Evolutionary conservation across 1,140 invertebrate species (phyloP).

Genomic region (Drosophila kurseongensis): DNA sequence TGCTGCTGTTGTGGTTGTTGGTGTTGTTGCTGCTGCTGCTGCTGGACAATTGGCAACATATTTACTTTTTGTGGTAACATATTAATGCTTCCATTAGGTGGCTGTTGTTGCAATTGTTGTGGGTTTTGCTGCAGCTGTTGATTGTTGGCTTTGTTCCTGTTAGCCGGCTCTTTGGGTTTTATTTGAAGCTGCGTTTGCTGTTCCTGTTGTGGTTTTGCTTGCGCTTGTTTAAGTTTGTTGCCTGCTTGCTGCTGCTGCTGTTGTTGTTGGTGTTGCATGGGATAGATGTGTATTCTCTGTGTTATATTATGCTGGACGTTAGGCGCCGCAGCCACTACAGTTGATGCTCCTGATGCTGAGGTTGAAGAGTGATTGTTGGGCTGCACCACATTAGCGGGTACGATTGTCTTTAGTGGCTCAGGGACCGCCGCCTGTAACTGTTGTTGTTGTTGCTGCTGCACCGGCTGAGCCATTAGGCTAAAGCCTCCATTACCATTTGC

Average conservation of each 20-base stretch:
- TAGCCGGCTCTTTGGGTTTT: slow-evolving; percentile 45
- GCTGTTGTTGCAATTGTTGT: slow-evolving; percentile 39
- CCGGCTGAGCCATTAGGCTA: slow-evolving; percentile 63
- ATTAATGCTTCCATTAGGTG: slow-evolving; percentile 27
- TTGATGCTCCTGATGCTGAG: slow-evolving; percentile 18
- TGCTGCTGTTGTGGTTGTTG: slow-evolving; percentile 29
- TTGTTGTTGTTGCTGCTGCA: slow-evolving; percentile 47
- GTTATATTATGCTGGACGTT: slow-evolving; percentile 60
- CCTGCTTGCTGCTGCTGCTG: slow-evolving; percentile 47
- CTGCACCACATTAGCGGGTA: slow-evolving; percentile 76
- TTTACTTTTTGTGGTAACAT: slow-evolving; percentile 51
- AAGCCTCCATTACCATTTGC: slow-evolving; percentile 57
- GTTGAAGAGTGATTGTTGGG: slow-evolving; percentile 80
- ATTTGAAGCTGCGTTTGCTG: slow-evolving; percentile 20
- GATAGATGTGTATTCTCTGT: slow-evolving; percentile 82
- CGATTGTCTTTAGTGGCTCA: slow-evolving; percentile 45
- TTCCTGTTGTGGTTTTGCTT: slow-evolving; percentile 31
- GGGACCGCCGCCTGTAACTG: slow-evolving; percentile 21
- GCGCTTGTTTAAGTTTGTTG: slow-evolving; percentile 61
- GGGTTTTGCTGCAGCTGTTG: slow-evolving; percentile 23
- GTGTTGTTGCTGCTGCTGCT: slow-evolving; percentile 44
- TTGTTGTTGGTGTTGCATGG: slow-evolving; percentile 80
- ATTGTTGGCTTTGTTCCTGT: slow-evolving; percentile 39
- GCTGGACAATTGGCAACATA: slow-evolving; percentile 43
- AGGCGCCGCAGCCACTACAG: slow-evolving; percentile 11